Percentiles rank a stretch among this genome's conserved stretches.
Evolutionary conservation across 2,797 vertebrate genomes (phyloP).

Genomic region (Danio aesculapii): DNA sequence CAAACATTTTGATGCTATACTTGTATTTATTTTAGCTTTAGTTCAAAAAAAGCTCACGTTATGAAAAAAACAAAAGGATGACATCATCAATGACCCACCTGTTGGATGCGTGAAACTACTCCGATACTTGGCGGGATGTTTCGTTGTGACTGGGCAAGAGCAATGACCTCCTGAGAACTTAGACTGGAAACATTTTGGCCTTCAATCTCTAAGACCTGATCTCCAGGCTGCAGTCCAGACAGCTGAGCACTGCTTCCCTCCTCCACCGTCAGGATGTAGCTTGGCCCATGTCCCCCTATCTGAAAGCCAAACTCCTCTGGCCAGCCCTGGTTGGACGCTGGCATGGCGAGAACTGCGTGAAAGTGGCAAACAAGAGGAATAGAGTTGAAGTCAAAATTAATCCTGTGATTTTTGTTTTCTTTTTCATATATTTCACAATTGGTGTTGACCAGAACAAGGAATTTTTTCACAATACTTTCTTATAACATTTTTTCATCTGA

Average conservation of each 20-base stretch:
- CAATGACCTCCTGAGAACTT: conserved; percentile 78
- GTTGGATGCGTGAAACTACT: conserved; percentile 89
- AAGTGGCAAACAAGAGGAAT: not conserved
- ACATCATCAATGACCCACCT: conserved; percentile 58
- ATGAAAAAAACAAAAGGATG: not conserved
- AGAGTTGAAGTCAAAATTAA: not conserved
- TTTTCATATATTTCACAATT: too few species aligned
- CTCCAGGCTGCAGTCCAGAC: conserved; percentile 89
- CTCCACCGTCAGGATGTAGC: conserved; percentile 92
- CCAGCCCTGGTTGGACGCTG: conserved; percentile 91
- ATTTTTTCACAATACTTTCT: too few species aligned
- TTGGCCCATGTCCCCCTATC: conserved; percentile 88
- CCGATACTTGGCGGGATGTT: conserved; percentile 96
- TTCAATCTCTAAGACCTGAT: conserved; percentile 96
- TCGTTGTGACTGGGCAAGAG: conserved; percentile 85
- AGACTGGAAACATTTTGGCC: conserved; percentile 88
- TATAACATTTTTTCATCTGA: too few species aligned
- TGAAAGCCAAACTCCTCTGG: conserved; percentile 96
- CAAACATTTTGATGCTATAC: too few species aligned
- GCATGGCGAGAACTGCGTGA: conserved; percentile 86
- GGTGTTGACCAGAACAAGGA: too few species aligned
- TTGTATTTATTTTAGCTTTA: too few species aligned
- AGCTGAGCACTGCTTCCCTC: conserved; percentile 92
- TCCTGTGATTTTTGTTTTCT: too few species aligned
- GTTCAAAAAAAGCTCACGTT: too few species aligned